phyloP scores from a whole-genome alignment of 2,888 invertebrate species.

The Scaptomyza parva region DNA sequence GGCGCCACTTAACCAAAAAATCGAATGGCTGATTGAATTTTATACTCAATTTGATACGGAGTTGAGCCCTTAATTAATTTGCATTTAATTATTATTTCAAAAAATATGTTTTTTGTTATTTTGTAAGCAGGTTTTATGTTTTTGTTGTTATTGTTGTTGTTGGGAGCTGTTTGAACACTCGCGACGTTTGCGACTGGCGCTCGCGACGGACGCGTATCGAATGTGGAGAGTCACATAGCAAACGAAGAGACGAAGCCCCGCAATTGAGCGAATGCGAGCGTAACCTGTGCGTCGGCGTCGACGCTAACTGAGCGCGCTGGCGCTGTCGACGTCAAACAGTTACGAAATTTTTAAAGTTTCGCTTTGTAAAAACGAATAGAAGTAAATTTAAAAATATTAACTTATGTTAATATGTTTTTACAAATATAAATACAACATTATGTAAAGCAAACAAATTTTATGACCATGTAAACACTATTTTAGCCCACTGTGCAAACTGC shows the following conservation, averaged over 20 bases:
- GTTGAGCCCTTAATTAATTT: constrained; percentile 44
- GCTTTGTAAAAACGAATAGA: no score
- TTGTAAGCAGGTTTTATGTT: constrained; percentile 48
- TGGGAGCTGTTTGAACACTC: constrained; percentile 38
- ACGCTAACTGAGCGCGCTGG: constrained; percentile 11
- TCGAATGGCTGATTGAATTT: constrained; percentile 21
- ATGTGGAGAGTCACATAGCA: constrained; percentile 49
- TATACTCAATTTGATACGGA: constrained; percentile 9
- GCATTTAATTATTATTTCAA: constrained; percentile 25
- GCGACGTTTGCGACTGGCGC: constrained; percentile 65
- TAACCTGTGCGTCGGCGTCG: constrained; percentile 62
- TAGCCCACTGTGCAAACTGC: constrained; percentile 33
- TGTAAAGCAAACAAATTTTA: neutral
- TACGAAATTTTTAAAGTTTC: constrained; percentile 26
- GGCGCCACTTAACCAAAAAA: constrained; percentile 25
- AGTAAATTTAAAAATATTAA: no score
- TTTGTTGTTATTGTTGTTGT: constrained; percentile 18
- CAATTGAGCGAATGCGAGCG: constrained; percentile 35
- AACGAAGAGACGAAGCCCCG: constrained; percentile 58
- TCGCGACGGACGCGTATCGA: constrained; percentile 75
- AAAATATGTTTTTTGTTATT: constrained; percentile 34
- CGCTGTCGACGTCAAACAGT: constrained; percentile 20
- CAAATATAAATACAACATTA: no score
- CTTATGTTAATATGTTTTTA: no score
- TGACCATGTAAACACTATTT: neutral